A percentile compares a stretch with the other conserved stretches of the same genome.
Conservation (phyloP, 2,797 vertebrate species). For the Liparis tanakae region DNA sequence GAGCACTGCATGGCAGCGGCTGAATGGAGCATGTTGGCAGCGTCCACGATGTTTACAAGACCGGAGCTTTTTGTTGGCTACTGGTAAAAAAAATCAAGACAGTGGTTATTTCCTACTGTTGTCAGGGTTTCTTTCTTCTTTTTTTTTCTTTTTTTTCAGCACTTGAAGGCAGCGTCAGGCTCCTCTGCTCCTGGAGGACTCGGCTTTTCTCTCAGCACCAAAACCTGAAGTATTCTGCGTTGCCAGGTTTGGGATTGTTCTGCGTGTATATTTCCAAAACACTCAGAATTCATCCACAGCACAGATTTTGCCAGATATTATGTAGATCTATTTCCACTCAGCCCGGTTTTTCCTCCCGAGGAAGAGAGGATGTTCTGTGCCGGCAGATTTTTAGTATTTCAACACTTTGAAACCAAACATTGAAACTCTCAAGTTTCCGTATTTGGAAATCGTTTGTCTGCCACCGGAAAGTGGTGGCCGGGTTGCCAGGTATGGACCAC, state of each 20-base stretch:
- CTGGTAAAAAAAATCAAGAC: neutral
- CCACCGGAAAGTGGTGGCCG: no score
- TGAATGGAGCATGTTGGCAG: neutral
- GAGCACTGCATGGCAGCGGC: neutral
- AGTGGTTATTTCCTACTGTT: neutral
- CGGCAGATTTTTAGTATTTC: neutral
- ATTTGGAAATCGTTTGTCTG: slow-evolving; percentile 27
- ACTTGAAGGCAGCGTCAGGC: neutral
- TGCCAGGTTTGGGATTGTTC: no score
- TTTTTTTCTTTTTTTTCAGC: neutral
- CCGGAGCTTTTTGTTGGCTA: no score
- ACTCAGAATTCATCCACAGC: slow-evolving; percentile 43
- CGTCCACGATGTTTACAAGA: neutral
- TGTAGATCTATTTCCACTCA: no score
- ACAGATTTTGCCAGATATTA: slow-evolving; percentile 29
- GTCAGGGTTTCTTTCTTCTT: neutral
- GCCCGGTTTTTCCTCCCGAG: no score
- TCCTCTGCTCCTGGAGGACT: neutral
- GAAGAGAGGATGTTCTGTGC: no score
- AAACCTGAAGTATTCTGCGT: no score
- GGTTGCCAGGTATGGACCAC: no score
- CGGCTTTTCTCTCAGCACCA: no score
- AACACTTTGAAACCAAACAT: slow-evolving; percentile 21
- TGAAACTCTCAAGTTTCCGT: neutral
- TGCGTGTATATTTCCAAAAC: neutral